Conservation (phyloP, 2,888 invertebrate genomes). For the Rhagonycha lutea region DNA sequence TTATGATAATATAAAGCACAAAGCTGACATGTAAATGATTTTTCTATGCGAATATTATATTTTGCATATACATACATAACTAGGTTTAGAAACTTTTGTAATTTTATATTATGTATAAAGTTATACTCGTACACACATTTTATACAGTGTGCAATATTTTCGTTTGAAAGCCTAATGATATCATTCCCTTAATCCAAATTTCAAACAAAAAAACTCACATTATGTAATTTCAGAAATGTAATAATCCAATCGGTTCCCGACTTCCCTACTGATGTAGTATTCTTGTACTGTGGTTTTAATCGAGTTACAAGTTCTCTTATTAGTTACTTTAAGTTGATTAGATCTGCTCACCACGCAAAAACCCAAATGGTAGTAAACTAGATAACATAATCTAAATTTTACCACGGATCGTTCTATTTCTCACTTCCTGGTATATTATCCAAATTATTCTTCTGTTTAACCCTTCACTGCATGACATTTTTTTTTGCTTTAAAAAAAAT, state of each 20-base stretch:
- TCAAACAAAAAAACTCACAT: background rate
- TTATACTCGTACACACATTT: background rate
- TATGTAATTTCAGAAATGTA: background rate
- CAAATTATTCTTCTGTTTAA: too few relatives aligned
- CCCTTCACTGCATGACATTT: too few relatives aligned
- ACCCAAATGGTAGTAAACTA: background rate
- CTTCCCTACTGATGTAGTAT: background rate
- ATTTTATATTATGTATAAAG: background rate
- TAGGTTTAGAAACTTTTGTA: background rate
- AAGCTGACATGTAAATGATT: conserved; percentile 20
- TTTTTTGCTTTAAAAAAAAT: too few relatives aligned
- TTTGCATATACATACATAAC: background rate
- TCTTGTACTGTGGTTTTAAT: background rate
- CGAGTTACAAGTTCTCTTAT: background rate
- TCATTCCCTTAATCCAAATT: background rate
- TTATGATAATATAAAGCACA: conserved; percentile 28
- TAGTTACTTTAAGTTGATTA: background rate
- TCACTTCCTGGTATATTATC: background rate
- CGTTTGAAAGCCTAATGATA: background rate
- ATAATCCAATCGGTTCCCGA: background rate
- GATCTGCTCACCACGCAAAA: background rate
- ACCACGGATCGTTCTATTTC: background rate
- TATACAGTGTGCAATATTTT: background rate
- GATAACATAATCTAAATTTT: background rate
- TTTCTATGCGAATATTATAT: background rate